A percentile compares a stretch with the other conserved stretches of the same genome.
Evolutionary conservation across 2,113 vertebrate genomes (phyloP).

Genomic region (Scophthalmus maximus): DNA sequence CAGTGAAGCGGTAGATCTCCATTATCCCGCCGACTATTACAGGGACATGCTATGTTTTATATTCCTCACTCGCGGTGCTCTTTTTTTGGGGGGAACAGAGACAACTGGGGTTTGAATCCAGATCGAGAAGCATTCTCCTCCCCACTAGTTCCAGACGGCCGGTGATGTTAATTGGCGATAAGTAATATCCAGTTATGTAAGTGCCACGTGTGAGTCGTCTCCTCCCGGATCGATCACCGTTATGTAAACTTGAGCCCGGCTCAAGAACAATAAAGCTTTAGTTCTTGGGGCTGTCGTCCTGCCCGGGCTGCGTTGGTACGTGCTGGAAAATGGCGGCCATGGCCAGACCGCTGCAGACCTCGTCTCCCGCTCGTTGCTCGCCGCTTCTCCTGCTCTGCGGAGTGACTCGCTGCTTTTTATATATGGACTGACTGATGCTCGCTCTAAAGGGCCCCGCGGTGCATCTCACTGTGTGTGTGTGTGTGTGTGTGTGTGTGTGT

Average conservation of each 20-base stretch:
- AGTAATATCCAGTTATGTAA: slow-evolving; percentile 63
- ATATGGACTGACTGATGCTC: slow-evolving; percentile 81
- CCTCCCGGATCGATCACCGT: slow-evolving; percentile 58
- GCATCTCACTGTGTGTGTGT: slow-evolving; percentile 51
- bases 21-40: slow-evolving; percentile 42
- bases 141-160: background rate
- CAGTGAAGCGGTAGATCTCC: slow-evolving; percentile 33
- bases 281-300: slow-evolving; percentile 24
- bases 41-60: background rate
- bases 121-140: too few relatives aligned
- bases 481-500: slow-evolving; percentile 14
- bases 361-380: slow-evolving; percentile 64
- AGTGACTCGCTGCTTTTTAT: slow-evolving; percentile 76
- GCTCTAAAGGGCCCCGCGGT: slow-evolving; percentile 70
- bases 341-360: slow-evolving; percentile 69
- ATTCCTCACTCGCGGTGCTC: slow-evolving; percentile 19
- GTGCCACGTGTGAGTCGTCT: slow-evolving; percentile 60
- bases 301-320: slow-evolving; percentile 20
- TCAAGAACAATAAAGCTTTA: slow-evolving; percentile 29
- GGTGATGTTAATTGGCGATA: slow-evolving; percentile 43
- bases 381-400: slow-evolving; percentile 69
- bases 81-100: too few relatives aligned
- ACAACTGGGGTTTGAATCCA: slow-evolving; percentile 10
- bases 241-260: slow-evolving; percentile 45
- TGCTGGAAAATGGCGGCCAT: slow-evolving; percentile 68